Conservation (phyloP, 2,113 vertebrate genomes). For the Eleginops maclovinus region DNA sequence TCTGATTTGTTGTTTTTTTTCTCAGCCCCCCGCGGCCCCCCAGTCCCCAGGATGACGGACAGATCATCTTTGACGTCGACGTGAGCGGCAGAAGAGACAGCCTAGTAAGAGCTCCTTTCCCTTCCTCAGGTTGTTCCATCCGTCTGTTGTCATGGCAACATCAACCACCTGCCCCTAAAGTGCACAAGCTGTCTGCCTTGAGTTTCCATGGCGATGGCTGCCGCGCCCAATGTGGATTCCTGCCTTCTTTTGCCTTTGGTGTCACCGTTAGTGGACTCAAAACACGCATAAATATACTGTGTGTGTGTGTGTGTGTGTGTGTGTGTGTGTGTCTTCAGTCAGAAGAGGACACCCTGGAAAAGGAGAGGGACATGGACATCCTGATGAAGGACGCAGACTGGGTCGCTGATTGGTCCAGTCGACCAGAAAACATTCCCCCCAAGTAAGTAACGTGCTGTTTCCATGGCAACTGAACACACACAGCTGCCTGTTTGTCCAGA, state of each 20-base stretch:
- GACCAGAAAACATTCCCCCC: constrained; percentile 97
- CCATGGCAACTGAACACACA: constrained; percentile 34
- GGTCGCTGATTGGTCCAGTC: constrained; percentile 98
- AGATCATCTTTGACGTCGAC: constrained; percentile 96
- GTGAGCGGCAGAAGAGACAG: constrained; percentile 92
- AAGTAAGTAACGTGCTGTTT: constrained; percentile 86
- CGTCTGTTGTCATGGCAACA: constrained; percentile 58
- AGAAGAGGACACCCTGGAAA: constrained; percentile 92
- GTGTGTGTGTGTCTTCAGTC: constrained; percentile 81
- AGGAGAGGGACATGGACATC: constrained; percentile 92
- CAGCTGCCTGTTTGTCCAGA: constrained; percentile 33
- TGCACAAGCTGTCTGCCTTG: constrained; percentile 36
- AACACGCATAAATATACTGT: neutral
- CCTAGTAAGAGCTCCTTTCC: constrained; percentile 85
- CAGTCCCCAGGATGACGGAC: constrained; percentile 92
- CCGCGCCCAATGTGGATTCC: constrained; percentile 3
- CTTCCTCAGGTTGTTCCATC: constrained; percentile 26
- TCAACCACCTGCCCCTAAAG: neutral
- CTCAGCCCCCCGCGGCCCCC: constrained; percentile 88
- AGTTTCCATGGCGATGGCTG: constrained; percentile 52
- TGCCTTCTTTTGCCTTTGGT: neutral
- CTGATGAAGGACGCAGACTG: constrained; percentile 94
- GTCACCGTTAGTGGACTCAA: neutral
- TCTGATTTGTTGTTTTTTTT: constrained; percentile 12
- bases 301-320: constrained; percentile 5